phyloP scores from a whole-genome alignment of 2,888 invertebrate genomes.

The Hoplodrina blanda region DNA sequence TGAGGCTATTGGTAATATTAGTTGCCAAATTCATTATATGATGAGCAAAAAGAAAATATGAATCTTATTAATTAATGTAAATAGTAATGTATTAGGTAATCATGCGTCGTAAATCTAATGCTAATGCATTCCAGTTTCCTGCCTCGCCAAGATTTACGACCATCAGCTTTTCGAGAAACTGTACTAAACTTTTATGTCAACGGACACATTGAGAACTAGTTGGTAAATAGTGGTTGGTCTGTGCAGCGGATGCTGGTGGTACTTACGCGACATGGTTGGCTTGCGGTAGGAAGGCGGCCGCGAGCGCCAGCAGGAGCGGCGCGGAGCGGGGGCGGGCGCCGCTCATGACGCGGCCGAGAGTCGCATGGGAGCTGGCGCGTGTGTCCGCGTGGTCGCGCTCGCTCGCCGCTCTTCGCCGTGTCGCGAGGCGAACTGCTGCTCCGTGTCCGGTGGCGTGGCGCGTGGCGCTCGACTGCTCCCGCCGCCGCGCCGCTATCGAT shows the following conservation, averaged over 20 bases:
- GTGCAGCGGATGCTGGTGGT: constrained; percentile 55
- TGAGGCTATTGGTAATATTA: too few species aligned
- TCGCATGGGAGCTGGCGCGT: constrained; percentile 84
- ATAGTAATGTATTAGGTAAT: constrained; percentile 49
- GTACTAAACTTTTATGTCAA: constrained; percentile 62
- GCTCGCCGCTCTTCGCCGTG: constrained; percentile 70
- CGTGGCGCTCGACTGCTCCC: constrained; percentile 80
- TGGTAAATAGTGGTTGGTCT: constrained; percentile 35
- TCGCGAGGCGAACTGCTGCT: constrained; percentile 81
- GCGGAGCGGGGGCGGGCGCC: constrained; percentile 91
- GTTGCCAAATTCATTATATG: background rate
- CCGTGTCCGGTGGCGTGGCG: constrained; percentile 68
- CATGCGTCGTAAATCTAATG: constrained; percentile 70
- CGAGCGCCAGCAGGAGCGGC: constrained; percentile 91
- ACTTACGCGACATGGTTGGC: constrained; percentile 92
- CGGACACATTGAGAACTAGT: constrained; percentile 32
- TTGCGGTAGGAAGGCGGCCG: constrained; percentile 90
- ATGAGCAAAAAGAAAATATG: background rate
- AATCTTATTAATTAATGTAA: background rate
- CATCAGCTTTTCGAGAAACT: constrained; percentile 60
- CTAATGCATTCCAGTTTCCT: constrained; percentile 72
- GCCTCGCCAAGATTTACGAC: constrained; percentile 70
- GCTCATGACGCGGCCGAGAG: constrained; percentile 84
- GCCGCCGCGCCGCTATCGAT: constrained; percentile 85
- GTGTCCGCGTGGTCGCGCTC: constrained; percentile 57